Conservation (phyloP, 2,113 vertebrate species). For the Eonycteris spelaea region DNA sequence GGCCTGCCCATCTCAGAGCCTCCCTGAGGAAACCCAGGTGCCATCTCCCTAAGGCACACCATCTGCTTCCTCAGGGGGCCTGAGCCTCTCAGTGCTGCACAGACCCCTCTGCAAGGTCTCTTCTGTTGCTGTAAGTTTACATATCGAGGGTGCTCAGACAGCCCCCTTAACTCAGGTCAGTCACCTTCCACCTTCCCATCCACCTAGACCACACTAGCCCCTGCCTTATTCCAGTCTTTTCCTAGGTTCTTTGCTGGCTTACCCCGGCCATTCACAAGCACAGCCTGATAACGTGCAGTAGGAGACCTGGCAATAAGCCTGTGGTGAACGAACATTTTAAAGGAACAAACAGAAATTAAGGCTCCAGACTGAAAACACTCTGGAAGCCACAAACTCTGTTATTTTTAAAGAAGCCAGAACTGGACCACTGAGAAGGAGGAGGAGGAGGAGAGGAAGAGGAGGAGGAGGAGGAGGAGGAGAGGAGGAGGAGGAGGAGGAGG, state of each 20-base stretch:
- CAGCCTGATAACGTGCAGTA: neutral
- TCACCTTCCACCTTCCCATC: neutral
- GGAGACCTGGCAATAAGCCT: neutral
- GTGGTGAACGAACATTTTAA: conserved; percentile 6
- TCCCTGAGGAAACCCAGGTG: neutral
- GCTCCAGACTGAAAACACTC: conserved; percentile 35
- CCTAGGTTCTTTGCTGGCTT: neutral
- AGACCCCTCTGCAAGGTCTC: neutral
- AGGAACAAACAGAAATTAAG: conserved; percentile 46
- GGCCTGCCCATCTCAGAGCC: neutral
- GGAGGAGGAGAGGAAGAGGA: no score
- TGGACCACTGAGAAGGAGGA: neutral
- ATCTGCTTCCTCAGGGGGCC: neutral
- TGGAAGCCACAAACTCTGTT: conserved; percentile 15
- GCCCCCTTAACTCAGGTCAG: neutral
- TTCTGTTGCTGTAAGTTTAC: neutral
- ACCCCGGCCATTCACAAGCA: neutral
- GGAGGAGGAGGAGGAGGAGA: no score
- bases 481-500: no score
- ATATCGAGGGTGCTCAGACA: neutral
- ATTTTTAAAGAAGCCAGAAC: conserved; percentile 33
- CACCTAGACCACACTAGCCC: neutral
- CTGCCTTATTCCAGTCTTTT: neutral
- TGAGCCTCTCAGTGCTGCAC: neutral
- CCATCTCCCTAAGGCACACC: neutral